Base-by-base conservation (phyloP, 1,140 invertebrate genomes). In the Zaprionus ghesquierei region DNA sequence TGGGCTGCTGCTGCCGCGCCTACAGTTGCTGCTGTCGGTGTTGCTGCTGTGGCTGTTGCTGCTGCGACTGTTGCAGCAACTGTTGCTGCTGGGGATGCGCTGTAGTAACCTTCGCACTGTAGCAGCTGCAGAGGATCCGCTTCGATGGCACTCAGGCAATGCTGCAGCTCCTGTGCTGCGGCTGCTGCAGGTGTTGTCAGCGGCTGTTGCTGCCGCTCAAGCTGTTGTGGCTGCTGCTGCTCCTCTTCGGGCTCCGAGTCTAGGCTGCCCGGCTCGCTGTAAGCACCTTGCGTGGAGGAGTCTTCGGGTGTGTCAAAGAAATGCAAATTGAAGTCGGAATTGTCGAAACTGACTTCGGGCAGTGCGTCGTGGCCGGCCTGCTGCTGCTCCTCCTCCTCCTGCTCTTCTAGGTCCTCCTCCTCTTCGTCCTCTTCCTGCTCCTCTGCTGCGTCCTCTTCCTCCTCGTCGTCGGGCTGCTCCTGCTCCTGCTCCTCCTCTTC, bases 261-360 rank as follows among this genome's bases (percentile, higher is more conserved):
- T 53, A 95, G 94, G 59, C 95, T 95, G 54, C 94, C 94, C 23
- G 94, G 94, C 85, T 95, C 95, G 89, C 94, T 94, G 92, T 95
- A 95, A 51, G 77, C 90, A 15, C 94, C 95, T 81, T 94, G 94
- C 6, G 93, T 94, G 77, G 93, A 95, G 78, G 94, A 94, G 82
- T 94, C 94, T 87, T 94, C 94, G 31, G 94, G 94, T 29, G 93
- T 93, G 92, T 96, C 95, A 92, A 96, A 96, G 93, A 96, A 96
- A 92, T 95, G 94, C 81, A 96, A 93, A 93, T 96, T 96, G 90
- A 96, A 96, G 90, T 96, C 95, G 58, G 94, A 94, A 90, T 95
- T 95, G 79, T 95, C 95, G 90, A 96, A 96, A 72, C 94, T 93
- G 75, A 95, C 95, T 92, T 95, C 94, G 66, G 95, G 94, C 71